Evolutionary conservation across 2,113 vertebrate species (phyloP).

Genomic region (Corapipo altera): DNA sequence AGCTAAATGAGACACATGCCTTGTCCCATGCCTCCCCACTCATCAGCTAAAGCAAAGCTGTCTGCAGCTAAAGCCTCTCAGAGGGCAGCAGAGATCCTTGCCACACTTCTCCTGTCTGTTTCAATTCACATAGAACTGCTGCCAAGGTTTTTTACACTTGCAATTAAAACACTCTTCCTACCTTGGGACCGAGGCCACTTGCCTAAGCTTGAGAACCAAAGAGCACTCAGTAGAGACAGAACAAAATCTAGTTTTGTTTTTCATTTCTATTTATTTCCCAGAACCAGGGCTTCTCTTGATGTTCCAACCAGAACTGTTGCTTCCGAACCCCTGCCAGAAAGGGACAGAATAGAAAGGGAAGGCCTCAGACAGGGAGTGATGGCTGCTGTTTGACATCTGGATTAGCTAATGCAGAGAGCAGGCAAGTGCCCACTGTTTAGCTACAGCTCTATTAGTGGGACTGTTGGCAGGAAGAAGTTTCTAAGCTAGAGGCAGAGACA

Average conservation of each 20-base stretch:
- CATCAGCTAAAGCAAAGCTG: conserved; percentile 2
- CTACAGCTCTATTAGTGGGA: not conserved
- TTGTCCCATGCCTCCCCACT: not conserved
- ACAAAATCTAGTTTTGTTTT: not conserved
- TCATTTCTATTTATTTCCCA: not conserved
- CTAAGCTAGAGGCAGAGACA: not conserved
- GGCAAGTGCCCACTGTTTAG: not conserved
- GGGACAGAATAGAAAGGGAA: not conserved
- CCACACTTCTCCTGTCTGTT: conserved; percentile 9
- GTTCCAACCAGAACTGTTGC: not conserved
- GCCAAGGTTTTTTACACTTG: not conserved
- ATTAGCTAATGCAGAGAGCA: not conserved
- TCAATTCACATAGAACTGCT: not conserved
- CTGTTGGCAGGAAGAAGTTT: not conserved
- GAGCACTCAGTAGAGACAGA: not conserved
- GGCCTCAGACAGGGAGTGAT: not conserved
- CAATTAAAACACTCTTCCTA: not conserved
- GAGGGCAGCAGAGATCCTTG: not conserved
- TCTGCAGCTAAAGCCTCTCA: conserved; percentile 4
- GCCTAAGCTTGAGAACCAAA: not conserved
- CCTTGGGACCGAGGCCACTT: not conserved
- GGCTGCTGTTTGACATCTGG: not conserved
- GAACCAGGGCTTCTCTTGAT: not conserved
- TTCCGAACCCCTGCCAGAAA: not conserved
- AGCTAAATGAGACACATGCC: not conserved